These are phyloP conservation scores for Drosophila simulans DNA, from an alignment of 1,140 invertebrate genomes.

Conservation along the genomic window DNA sequence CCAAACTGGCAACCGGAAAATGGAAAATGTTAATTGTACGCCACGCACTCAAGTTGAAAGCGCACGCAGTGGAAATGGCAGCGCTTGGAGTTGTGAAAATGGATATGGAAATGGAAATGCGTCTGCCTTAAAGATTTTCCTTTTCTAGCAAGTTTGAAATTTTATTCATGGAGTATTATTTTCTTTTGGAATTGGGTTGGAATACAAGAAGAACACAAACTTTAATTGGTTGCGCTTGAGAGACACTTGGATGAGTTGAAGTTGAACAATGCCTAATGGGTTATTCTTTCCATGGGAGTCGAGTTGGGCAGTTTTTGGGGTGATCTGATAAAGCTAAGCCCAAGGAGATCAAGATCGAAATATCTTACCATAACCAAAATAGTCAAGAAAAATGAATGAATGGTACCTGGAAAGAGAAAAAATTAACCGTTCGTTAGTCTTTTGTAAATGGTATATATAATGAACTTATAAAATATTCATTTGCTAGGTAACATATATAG, in stretches of 20 bases:
- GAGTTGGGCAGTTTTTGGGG: slow-evolving; percentile 1
- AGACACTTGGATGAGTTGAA: slow-evolving; percentile 45
- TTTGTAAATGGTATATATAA: background rate
- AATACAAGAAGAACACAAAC: slow-evolving; percentile 53
- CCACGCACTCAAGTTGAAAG: slow-evolving; percentile 76
- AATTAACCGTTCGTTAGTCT: background rate
- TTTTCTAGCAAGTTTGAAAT: slow-evolving; percentile 38
- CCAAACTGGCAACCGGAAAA: slow-evolving; percentile 68
- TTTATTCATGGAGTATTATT: slow-evolving; percentile 64
- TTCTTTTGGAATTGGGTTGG: slow-evolving; percentile 7
- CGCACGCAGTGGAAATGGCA: slow-evolving; percentile 59
- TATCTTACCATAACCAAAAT: slow-evolving; percentile 17
- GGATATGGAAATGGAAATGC: slow-evolving; percentile 41
- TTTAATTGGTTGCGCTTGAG: slow-evolving; percentile 81
- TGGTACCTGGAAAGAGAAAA: slow-evolving; percentile 40
- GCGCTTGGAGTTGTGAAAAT: slow-evolving; percentile 12
- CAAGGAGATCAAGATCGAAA: slow-evolving; percentile 29
- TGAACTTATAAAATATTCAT: too few relatives aligned
- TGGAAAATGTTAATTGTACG: slow-evolving; percentile 77
- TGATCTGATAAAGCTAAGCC: slow-evolving; percentile 18
- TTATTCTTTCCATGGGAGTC: slow-evolving; percentile 37
- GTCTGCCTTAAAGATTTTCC: slow-evolving; percentile 42
- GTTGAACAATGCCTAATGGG: slow-evolving; percentile 52
- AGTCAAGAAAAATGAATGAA: too few relatives aligned
- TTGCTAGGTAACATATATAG: too few relatives aligned